Percentiles rank a stretch among this genome's conserved stretches.
phyloP scores from a whole-genome alignment of 2,113 vertebrate genomes.

The Chloropsis hardwickii region DNA sequence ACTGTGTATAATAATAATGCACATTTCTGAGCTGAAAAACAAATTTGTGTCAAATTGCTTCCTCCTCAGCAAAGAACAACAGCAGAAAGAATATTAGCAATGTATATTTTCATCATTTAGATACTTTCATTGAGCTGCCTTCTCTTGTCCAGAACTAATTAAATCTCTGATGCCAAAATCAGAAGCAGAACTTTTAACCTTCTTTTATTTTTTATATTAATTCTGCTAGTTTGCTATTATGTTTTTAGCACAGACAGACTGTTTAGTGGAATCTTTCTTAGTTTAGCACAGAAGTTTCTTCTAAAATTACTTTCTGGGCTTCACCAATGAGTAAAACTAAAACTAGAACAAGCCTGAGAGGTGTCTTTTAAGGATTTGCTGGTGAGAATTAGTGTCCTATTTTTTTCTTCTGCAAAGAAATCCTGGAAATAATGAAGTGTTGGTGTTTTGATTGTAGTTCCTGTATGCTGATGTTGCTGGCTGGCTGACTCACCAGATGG shows the following conservation, averaged over 20 bases:
- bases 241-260: background rate
- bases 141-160: background rate
- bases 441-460: background rate
- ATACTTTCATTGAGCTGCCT: background rate
- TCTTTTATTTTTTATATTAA: background rate
- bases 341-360: background rate
- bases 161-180: background rate
- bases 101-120: background rate
- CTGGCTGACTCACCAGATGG: slow-evolving; percentile 53
- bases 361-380: background rate
- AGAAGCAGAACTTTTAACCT: background rate
- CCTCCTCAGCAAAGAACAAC: background rate
- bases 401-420: background rate
- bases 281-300: background rate
- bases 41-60: background rate
- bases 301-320: background rate
- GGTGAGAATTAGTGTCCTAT: background rate
- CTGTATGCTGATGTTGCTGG: fast-evolving
- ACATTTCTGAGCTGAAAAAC: background rate
- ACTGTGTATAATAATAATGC: background rate
- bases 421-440: background rate
- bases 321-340: background rate
- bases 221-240: background rate
- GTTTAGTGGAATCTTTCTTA: background rate
- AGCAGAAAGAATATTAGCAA: background rate